Percentiles rank a stretch among this genome's conserved stretches.
phyloP scores from a whole-genome alignment of 2,113 vertebrate genomes.

The Salvelinus sp. region DNA sequence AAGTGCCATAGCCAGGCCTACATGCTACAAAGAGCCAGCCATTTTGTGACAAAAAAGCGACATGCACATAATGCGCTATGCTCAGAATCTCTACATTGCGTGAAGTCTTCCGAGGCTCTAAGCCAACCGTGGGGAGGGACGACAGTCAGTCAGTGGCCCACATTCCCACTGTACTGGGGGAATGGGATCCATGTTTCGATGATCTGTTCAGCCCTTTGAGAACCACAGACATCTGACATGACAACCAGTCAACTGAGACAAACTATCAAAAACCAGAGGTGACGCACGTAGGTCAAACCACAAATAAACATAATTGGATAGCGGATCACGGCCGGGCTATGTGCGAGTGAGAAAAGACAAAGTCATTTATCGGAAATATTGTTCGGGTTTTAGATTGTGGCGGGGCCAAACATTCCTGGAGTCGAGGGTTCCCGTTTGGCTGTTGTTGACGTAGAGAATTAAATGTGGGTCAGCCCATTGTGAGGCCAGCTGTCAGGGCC shows the following conservation, averaged over 20 bases:
- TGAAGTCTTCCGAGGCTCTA: too few species aligned
- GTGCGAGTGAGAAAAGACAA: not conserved
- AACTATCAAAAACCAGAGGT: constrained; percentile 24
- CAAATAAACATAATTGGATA: constrained; percentile 32
- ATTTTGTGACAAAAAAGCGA: too few species aligned
- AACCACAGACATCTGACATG: constrained; percentile 21
- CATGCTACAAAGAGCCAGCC: too few species aligned
- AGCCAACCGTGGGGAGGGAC: constrained; percentile 20
- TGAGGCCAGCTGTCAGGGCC: not conserved
- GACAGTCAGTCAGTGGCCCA: constrained; percentile 44
- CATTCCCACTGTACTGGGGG: constrained; percentile 22
- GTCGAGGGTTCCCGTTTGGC: not conserved
- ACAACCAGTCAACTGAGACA: constrained; percentile 11
- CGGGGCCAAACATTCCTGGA: not conserved
- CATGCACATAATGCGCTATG: too few species aligned
- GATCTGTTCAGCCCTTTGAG: constrained; percentile 13
- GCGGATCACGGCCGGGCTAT: constrained; percentile 19
- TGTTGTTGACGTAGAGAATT: not conserved
- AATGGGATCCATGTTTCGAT: not conserved
- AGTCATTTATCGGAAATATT: constrained; percentile 10
- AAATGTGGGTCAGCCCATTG: constrained; percentile 17
- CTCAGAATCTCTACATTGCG: too few species aligned
- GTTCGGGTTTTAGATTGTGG: constrained; percentile 14
- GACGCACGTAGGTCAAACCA: constrained; percentile 22
- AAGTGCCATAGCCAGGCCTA: too few species aligned